Conservation (phyloP, 2,113 vertebrate genomes). For the Martes martes region DNA sequence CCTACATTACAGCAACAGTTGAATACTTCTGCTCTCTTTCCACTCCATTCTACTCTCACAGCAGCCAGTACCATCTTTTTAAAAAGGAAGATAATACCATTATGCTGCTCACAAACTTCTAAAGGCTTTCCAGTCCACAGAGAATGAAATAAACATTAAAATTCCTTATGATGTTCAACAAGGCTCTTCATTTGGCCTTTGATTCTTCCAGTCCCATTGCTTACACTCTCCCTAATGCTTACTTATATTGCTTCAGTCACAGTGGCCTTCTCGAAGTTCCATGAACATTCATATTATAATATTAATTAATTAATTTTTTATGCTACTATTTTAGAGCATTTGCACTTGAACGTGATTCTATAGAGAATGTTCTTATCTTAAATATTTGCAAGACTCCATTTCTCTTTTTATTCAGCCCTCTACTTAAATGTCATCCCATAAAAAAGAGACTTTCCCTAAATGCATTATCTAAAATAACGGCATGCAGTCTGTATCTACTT, state of each 20-base stretch:
- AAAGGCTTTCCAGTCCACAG: not conserved
- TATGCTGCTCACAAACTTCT: not conserved
- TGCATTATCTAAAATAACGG: not conserved
- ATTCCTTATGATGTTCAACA: not conserved
- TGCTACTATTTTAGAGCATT: not conserved
- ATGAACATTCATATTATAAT: not conserved
- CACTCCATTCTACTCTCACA: not conserved
- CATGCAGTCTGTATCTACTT: not conserved
- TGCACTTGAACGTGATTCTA: not conserved
- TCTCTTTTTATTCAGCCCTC: conserved; percentile 22
- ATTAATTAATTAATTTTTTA: not conserved
- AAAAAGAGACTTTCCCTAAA: not conserved
- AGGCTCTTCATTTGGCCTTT: not conserved
- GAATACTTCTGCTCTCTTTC: not conserved
- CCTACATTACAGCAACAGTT: not conserved
- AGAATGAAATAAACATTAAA: conserved; percentile 20
- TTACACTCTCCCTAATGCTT: not conserved
- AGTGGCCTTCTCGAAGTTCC: not conserved
- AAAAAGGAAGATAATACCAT: not conserved
- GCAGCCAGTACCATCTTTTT: not conserved
- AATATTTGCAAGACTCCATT: not conserved
- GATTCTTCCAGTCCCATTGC: not conserved
- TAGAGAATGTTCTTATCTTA: not conserved
- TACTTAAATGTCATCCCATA: not conserved
- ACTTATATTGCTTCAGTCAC: not conserved